Percentiles rank a stretch among this genome's conserved stretches.
phyloP scores from a whole-genome alignment of 2,888 invertebrate genomes.

The Andricus quercusramuli region DNA sequence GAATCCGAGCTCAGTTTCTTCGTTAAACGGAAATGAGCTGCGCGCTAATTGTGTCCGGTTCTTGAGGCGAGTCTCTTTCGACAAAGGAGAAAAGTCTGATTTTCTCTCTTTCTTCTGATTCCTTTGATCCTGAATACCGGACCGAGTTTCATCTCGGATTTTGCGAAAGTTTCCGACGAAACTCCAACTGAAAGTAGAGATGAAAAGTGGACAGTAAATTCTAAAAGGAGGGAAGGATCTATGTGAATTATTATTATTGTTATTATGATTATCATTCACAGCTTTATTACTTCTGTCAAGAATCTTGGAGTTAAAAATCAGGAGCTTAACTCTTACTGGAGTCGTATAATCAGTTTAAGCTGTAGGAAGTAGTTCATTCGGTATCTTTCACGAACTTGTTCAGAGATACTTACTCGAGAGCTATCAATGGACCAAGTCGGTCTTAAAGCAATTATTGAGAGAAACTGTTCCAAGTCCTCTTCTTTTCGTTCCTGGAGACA shows the following conservation, averaged over 20 bases:
- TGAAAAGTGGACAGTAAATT: constrained; percentile 31
- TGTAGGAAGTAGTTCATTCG: constrained; percentile 55
- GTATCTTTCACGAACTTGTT: constrained; percentile 59
- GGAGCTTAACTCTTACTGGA: constrained; percentile 39
- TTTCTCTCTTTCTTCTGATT: constrained; percentile 1
- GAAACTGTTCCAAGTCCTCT: neutral
- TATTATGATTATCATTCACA: constrained; percentile 8
- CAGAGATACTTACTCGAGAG: constrained; percentile 49
- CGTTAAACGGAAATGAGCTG: constrained; percentile 37
- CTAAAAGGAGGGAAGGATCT: neutral
- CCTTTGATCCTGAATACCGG: neutral
- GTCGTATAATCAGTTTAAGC: constrained; percentile 56
- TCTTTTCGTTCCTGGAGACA: constrained; percentile 11
- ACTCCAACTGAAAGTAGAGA: constrained; percentile 14
- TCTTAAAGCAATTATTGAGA: constrained; percentile 38
- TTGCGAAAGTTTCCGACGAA: constrained; percentile 24
- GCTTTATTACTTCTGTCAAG: constrained; percentile 17
- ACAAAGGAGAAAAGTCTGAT: constrained; percentile 16
- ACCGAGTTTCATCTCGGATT: constrained; percentile 12
- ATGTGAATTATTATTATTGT: constrained; percentile 21
- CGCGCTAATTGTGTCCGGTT: constrained; percentile 39
- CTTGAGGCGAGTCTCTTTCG: constrained; percentile 28
- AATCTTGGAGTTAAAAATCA: neutral
- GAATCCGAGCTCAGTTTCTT: constrained; percentile 6
- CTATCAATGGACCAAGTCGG: constrained; percentile 35